Evolutionary conservation across 2,888 invertebrate genomes (phyloP).

Genomic region (Sinopyrophorus schimmeli): DNA sequence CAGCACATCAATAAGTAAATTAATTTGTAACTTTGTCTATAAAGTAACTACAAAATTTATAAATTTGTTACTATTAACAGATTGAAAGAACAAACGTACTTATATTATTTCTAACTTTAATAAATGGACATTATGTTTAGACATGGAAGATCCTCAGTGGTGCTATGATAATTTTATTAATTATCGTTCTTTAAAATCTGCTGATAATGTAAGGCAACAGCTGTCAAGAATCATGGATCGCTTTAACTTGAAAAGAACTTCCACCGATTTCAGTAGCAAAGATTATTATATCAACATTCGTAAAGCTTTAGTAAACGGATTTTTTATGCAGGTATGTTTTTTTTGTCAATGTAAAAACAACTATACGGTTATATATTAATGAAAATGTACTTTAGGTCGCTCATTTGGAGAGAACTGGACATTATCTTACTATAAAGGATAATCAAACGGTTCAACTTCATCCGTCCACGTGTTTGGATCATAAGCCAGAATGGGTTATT

Average conservation of each 20-base stretch:
- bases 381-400: conserved; percentile 75
- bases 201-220: conserved; percentile 97
- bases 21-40: no score
- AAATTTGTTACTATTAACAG: no score
- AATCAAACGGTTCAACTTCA: conserved; percentile 99
- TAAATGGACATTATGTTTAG: conserved; percentile 64
- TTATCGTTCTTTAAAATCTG: conserved; percentile 96
- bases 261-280: conserved; percentile 97
- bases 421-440: conserved; percentile 98
- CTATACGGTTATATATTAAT: no score
- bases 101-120: no score
- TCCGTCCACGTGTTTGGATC: conserved; percentile 98
- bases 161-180: conserved; percentile 99
- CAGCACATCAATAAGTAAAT: no score
- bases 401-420: conserved; percentile 95
- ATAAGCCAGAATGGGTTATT: conserved; percentile 99
- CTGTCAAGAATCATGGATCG: conserved; percentile 98
- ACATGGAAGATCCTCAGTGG: conserved; percentile 98
- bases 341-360: no score
- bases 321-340: conserved; percentile 93
- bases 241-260: conserved; percentile 88
- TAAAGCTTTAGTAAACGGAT: conserved; percentile 97
- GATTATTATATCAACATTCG: conserved; percentile 99
- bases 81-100: no score
- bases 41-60: no score